Conservation (phyloP, 2,113 vertebrate genomes). For the Saimiri boliviensis region DNA sequence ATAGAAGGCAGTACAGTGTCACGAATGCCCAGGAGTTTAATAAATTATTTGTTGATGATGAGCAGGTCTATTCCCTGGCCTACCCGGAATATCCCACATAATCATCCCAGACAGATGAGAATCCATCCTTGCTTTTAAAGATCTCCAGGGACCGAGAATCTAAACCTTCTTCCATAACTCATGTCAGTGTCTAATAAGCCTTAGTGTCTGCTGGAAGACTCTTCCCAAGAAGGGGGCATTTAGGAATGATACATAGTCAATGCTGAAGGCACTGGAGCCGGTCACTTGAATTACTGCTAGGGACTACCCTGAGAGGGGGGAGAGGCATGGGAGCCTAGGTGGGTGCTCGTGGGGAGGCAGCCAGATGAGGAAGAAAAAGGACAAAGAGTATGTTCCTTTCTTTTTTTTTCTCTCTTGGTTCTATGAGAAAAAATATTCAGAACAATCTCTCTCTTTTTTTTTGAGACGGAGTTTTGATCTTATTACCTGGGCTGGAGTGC, state of each 20-base stretch:
- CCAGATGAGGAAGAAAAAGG: not conserved
- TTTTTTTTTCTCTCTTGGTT: not conserved
- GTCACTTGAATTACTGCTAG: not conserved
- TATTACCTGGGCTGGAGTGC: no score
- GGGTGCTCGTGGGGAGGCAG: not conserved
- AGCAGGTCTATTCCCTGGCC: constrained; percentile 24
- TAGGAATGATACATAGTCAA: not conserved
- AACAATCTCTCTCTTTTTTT: no score
- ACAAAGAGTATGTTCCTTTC: constrained; percentile 24
- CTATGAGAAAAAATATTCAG: no score
- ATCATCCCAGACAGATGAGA: constrained; percentile 61
- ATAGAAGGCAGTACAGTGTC: not conserved
- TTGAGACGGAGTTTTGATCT: no score
- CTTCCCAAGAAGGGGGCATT: constrained; percentile 35
- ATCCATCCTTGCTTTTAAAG: constrained; percentile 47
- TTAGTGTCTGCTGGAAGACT: constrained; percentile 9
- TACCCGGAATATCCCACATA: constrained; percentile 48
- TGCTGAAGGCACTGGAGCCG: not conserved
- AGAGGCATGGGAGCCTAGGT: not conserved
- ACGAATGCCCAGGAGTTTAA: constrained; percentile 58
- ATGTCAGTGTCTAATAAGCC: constrained; percentile 54
- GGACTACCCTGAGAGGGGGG: no score
- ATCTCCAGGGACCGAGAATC: constrained; percentile 58
- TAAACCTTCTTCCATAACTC: constrained; percentile 53
- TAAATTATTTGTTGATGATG: constrained; percentile 59